Conservation (phyloP, 2,888 invertebrate genomes). For the Himalopsyche japonica region DNA sequence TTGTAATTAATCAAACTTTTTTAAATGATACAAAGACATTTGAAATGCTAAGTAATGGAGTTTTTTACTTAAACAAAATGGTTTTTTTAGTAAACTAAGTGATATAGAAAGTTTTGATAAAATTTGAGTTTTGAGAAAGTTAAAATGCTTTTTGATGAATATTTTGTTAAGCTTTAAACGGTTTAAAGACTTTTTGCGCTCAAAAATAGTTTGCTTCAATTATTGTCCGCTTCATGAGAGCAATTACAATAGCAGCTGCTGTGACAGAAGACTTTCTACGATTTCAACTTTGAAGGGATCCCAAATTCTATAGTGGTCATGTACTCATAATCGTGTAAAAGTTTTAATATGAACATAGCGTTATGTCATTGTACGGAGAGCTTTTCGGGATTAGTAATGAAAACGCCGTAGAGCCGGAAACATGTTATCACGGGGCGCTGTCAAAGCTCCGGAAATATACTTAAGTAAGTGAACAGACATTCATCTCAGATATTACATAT, state of each 20-base stretch:
- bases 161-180: too few species aligned
- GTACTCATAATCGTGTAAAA: background rate
- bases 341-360: background rate
- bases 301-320: background rate
- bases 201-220: too few species aligned
- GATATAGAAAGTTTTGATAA: too few species aligned
- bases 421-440: background rate
- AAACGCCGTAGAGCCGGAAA: background rate
- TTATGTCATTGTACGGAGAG: background rate
- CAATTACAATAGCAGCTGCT: background rate
- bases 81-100: too few species aligned
- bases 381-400: background rate
- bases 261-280: background rate
- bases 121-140: too few species aligned
- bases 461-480: background rate
- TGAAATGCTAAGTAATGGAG: too few species aligned
- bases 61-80: too few species aligned
- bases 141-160: too few species aligned
- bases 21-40: too few species aligned
- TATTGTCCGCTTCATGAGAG: background rate
- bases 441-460: background rate
- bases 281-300: background rate
- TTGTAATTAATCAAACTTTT: too few species aligned
- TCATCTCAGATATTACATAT: background rate
- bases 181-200: too few species aligned